phyloP scores from a whole-genome alignment of 2,113 vertebrate genomes.

The Acinonyx jubatus region DNA sequence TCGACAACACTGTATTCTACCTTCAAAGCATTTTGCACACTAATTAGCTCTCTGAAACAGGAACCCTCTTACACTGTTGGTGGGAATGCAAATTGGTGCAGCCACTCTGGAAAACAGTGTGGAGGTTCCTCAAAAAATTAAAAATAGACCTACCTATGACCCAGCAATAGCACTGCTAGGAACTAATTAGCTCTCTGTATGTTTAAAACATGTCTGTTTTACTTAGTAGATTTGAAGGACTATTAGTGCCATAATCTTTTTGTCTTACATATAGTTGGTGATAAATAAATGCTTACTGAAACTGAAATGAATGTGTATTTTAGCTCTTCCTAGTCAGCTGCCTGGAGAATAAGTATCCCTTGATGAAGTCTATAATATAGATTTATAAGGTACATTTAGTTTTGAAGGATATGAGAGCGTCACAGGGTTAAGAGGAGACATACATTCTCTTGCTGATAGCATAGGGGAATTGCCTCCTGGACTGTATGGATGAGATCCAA shows the following conservation, averaged over 20 bases:
- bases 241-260: neutral
- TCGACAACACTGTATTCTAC: neutral
- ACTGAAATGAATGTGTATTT: neutral
- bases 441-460: neutral
- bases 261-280: neutral
- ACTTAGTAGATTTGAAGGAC: neutral
- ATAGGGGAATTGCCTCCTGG: neutral
- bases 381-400: neutral
- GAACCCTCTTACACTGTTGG: too few species aligned
- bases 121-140: too few species aligned
- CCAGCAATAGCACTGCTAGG: too few species aligned
- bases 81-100: too few species aligned
- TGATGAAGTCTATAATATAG: neutral
- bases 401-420: neutral
- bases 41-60: neutral
- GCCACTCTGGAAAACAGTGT: too few species aligned
- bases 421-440: neutral
- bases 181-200: neutral
- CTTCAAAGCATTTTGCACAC: neutral
- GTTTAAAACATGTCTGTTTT: neutral
- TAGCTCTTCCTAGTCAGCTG: neutral
- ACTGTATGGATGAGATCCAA: neutral
- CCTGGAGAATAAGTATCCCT: neutral
- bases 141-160: too few species aligned
- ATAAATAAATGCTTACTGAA: neutral